A percentile compares a stretch with the other conserved stretches of the same genome.
Conservation (phyloP, 1,140 invertebrate species). For the Ips typographus region DNA sequence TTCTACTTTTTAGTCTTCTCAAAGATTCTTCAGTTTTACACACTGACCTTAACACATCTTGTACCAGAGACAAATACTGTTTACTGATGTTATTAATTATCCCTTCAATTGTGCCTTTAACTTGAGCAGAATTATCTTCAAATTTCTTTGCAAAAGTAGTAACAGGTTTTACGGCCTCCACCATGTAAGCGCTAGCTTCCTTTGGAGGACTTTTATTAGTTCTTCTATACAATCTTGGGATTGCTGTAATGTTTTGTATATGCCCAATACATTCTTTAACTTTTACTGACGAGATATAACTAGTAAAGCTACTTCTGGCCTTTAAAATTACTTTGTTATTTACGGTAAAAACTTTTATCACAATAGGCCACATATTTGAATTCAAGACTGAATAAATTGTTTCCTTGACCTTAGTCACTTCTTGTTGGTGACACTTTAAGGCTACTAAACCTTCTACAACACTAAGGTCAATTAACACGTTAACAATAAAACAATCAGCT, state of each 20-base stretch:
- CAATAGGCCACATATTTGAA: conserved; percentile 27
- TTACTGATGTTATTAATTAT: conserved; percentile 38
- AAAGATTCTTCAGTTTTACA: conserved; percentile 94
- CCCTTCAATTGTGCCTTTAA: conserved; percentile 34
- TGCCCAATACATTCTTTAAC: conserved; percentile 58
- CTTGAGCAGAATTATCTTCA: conserved; percentile 51
- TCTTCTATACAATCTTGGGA: conserved; percentile 88
- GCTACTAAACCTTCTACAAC: conserved; percentile 37
- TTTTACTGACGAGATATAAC: conserved; percentile 56
- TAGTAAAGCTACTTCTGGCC: conserved; percentile 54
- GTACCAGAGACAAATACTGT: conserved; percentile 68
- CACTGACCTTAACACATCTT: conserved; percentile 87
- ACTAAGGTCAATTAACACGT: conserved; percentile 42
- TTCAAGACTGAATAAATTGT: conserved; percentile 43
- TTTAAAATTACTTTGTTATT: conserved; percentile 55
- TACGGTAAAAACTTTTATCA: conserved; percentile 39
- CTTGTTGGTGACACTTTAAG: conserved; percentile 9
- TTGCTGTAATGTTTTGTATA: conserved; percentile 80
- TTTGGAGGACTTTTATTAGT: conserved; percentile 87
- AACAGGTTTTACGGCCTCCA: conserved; percentile 65
- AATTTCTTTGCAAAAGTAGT: conserved; percentile 63
- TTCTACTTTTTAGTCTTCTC: conserved; percentile 81
- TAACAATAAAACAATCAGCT: conserved; percentile 42
- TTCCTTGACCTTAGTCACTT: conserved; percentile 28
- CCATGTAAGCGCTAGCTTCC: conserved; percentile 77